Percentiles rank a stretch among this genome's conserved stretches.
phyloP scores from a whole-genome alignment of 2,113 vertebrate species.

The Micromys minutus region DNA sequence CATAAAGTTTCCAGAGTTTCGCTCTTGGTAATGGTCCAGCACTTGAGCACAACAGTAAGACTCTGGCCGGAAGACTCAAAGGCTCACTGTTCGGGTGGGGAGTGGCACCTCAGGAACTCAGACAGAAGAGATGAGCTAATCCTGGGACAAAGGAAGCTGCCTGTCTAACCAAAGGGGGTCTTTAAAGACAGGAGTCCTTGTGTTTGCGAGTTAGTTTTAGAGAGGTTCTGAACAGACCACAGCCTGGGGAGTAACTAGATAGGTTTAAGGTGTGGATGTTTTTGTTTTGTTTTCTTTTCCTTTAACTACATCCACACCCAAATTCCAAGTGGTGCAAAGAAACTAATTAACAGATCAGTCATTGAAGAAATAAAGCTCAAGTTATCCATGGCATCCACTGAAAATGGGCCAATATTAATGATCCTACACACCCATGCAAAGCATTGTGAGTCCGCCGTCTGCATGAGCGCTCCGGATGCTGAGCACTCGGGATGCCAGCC shows the following conservation, averaged over 20 bases:
- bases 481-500: background rate
- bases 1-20: constrained; percentile 67
- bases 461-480: background rate
- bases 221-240: background rate
- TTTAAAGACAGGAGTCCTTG: constrained; percentile 35
- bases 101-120: constrained; percentile 43
- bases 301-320: background rate
- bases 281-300: background rate
- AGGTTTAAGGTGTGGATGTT: background rate
- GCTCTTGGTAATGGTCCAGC: constrained; percentile 58
- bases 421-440: background rate
- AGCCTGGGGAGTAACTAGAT: background rate
- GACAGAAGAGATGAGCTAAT: constrained; percentile 65
- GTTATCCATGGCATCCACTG: constrained; percentile 5
- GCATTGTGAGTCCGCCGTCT: background rate
- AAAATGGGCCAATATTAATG: constrained; percentile 7
- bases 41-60: constrained; percentile 37
- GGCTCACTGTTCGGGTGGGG: constrained; percentile 53
- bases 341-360: constrained; percentile 45
- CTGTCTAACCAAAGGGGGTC: constrained; percentile 37
- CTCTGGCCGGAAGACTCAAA: constrained; percentile 51
- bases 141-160: constrained; percentile 43
- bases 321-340: constrained; percentile 45
- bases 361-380: constrained; percentile 57
- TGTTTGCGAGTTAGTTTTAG: background rate